Base-by-base conservation (phyloP, 35 echinoderm and acorn worm genomes). In the Heliocidaris tuberculata region DNA sequence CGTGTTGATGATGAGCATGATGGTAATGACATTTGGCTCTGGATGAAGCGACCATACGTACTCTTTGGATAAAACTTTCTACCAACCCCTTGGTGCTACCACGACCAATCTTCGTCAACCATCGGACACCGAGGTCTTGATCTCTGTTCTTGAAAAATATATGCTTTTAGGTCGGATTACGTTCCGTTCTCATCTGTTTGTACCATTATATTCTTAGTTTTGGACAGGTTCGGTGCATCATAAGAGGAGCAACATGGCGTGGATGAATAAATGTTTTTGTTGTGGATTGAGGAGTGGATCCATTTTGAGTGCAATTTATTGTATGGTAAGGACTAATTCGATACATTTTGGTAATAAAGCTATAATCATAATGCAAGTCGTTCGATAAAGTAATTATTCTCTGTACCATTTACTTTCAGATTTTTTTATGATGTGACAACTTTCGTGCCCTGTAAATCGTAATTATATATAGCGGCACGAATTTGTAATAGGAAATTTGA, bases 201-300 rank as follows among this genome's bases (percentile, higher is more conserved):
- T 56, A 9, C 8, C 52, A 13, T 5, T 52, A 2, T 11, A 56
- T 56, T 12, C 2, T 56, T 56, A 56, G 11, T 56, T 56, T 56
- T 12, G 52, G 15, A 11, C 52, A 13, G 15, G 52, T 10, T 56
- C 52, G 10, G 52, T 86, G 31, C 2, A 86, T 86, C 31, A 88
- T 42, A 10, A 42, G 31, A 9, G 31, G n/a, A 88, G 24, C 87
- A 89, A 89, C 19, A 89, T 89, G 87, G 87, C 87, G 12, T 17
- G 31, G 5, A 89, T 89, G 87, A 16, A 89, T 17, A 89, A 89
- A 48, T 89, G 87, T 89, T 42, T 32, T 89, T 89, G 87, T 48
- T 89, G 87, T 32, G 47, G 87, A 32, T 24, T 89, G 29, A 89
- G 87, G 19, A 89, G 87, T 89, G 87, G 87, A 89, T 89, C 87